A percentile compares a stretch with the other conserved stretches of the same genome.
Conservation (phyloP, 30 jellyfish, hydroid and myxozoan genomes). For the Chrysaora quinquecirrha region DNA sequence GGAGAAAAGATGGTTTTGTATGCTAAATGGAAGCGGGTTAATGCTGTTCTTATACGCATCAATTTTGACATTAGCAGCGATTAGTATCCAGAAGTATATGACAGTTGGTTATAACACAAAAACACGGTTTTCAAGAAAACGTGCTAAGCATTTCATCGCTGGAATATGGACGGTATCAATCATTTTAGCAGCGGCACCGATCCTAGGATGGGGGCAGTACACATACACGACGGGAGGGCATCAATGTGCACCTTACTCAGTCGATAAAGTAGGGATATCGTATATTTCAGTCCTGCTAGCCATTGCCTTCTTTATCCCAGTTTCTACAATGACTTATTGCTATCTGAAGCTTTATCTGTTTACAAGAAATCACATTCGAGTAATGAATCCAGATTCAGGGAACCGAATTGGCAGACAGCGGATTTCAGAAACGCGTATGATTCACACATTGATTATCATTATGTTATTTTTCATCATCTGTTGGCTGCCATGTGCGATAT, state of each 20-base stretch:
- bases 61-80: constrained; percentile 40
- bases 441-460: constrained; percentile 53
- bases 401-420: constrained; percentile 17
- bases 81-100: constrained; percentile 56
- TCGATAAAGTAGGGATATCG: constrained; percentile 7
- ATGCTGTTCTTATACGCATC: constrained; percentile 52
- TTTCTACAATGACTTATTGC: constrained; percentile 33
- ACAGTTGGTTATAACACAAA: constrained; percentile 29
- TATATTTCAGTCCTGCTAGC: constrained; percentile 2
- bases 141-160: constrained; percentile 13
- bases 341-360: constrained; percentile 26
- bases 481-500: constrained; percentile 60
- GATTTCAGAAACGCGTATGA: constrained; percentile 49
- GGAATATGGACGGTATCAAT: constrained; percentile 62
- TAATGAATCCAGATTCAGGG: constrained; percentile 8
- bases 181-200: constrained; percentile 70
- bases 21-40: constrained; percentile 34
- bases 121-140: constrained; percentile 2
- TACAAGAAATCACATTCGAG: constrained; percentile 29
- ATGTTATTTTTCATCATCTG: constrained; percentile 24
- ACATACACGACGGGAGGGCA: constrained; percentile 50
- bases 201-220: constrained; percentile 75
- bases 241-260: constrained; percentile 73
- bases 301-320: constrained; percentile 19
- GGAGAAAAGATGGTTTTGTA: constrained; percentile 47